A percentile compares a stretch with the other conserved stretches of the same genome.
Evolutionary conservation across 2,888 invertebrate species (phyloP).

Genomic region (Phoronis australis): DNA sequence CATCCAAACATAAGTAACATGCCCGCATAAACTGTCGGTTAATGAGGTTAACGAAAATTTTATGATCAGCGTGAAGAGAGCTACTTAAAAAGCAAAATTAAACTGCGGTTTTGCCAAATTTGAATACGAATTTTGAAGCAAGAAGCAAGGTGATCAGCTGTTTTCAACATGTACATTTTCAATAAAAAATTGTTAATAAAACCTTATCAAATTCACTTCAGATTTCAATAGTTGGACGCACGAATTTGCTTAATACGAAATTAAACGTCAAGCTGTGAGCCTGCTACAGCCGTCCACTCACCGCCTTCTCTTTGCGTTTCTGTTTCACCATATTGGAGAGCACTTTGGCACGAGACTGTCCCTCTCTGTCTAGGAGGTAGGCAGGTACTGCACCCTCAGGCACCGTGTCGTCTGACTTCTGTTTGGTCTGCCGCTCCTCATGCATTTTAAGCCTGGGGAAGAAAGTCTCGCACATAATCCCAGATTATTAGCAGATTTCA

Average conservation of each 20-base stretch:
- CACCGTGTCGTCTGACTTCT: conserved; percentile 65
- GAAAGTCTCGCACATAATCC: no score
- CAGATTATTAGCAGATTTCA: no score
- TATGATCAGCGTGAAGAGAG: no score
- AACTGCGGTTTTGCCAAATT: no score
- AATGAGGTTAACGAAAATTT: no score
- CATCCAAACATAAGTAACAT: no score
- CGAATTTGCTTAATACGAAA: neutral
- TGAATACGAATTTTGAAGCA: no score
- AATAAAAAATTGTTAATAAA: neutral
- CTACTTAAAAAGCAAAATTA: no score
- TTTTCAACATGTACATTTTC: no score
- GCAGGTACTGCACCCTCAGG: conserved; percentile 90
- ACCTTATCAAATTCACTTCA: neutral
- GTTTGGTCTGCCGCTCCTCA: conserved; percentile 86
- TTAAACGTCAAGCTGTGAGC: no score
- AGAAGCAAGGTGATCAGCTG: no score
- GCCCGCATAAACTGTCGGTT: no score
- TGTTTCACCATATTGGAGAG: conserved; percentile 99
- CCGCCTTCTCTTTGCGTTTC: conserved; percentile 96
- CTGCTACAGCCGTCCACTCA: conserved; percentile 32
- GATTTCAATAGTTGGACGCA: neutral
- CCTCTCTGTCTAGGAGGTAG: conserved; percentile 94
- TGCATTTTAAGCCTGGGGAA: conserved; percentile 74
- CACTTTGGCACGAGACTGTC: conserved; percentile 88